Percentiles rank a stretch among this genome's conserved stretches.
Conservation (phyloP, 1,140 invertebrate species). For the Antheraea pernyi region DNA sequence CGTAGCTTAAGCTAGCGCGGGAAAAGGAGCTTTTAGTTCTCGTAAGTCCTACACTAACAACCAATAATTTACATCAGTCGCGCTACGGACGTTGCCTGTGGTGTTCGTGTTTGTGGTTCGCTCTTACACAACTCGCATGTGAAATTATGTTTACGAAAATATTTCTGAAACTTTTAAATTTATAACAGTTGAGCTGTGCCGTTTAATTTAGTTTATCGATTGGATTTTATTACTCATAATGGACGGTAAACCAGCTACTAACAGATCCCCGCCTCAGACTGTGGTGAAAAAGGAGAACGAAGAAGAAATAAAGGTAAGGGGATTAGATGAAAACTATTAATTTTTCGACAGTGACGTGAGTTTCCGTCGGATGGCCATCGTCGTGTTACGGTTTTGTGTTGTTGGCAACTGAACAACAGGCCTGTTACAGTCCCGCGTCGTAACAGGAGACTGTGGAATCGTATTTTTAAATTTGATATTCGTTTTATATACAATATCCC, state of each 20-base stretch:
- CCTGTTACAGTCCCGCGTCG: conserved; percentile 49
- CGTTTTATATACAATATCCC: conserved; percentile 23
- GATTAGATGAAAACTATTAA: conserved; percentile 28
- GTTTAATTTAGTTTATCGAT: background rate
- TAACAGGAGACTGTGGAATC: conserved; percentile 61
- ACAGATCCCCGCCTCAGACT: conserved; percentile 52
- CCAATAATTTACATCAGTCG: conserved; percentile 48
- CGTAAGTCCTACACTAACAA: conserved; percentile 17
- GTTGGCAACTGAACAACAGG: conserved; percentile 60
- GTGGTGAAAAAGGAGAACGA: conserved; percentile 78
- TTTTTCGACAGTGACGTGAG: conserved; percentile 51
- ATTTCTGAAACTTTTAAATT: conserved; percentile 31
- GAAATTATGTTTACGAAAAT: conserved; percentile 59
- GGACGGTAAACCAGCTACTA: conserved; percentile 52
- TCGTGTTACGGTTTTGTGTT: conserved; percentile 53
- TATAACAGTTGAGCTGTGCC: conserved; percentile 14
- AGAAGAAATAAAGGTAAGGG: conserved; percentile 77
- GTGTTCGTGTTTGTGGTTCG: conserved; percentile 23
- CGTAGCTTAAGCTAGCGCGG: conserved; percentile 36
- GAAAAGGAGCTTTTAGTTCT: conserved; percentile 49
- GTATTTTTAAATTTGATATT: conserved; percentile 77
- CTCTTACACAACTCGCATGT: conserved; percentile 7
- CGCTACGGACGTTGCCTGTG: conserved; percentile 36
- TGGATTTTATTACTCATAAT: conserved; percentile 38
- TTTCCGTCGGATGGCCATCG: conserved; percentile 51